phyloP scores from a whole-genome alignment of 2,797 vertebrate genomes.

The Crenuchus spilurus region DNA sequence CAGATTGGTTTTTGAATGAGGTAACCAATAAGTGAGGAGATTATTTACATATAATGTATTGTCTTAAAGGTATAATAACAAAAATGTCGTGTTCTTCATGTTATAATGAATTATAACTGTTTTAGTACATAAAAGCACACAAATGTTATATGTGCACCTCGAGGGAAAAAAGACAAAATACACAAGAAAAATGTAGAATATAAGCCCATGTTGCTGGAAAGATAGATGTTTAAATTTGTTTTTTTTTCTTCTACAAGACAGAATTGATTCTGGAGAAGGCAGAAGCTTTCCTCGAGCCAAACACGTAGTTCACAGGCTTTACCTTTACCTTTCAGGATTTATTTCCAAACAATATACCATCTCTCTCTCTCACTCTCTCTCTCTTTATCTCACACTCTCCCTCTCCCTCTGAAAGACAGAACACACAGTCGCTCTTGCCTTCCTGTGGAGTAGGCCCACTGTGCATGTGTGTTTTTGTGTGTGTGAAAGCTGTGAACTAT shows the following conservation, averaged over 20 bases:
- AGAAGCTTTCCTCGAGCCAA: not conserved
- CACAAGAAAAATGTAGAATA: too few relatives aligned
- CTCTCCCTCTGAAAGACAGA: not conserved
- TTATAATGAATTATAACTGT: too few relatives aligned
- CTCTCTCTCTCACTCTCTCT: not conserved
- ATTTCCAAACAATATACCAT: not conserved
- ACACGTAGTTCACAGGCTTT: not conserved
- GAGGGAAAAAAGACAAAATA: too few relatives aligned
- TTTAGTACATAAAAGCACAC: too few relatives aligned
- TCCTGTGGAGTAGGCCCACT: conserved; percentile 21
- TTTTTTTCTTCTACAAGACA: not conserved
- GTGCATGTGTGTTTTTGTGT: conserved; percentile 32
- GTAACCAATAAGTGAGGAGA: too few relatives aligned
- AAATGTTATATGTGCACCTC: too few relatives aligned
- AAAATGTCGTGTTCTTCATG: too few relatives aligned
- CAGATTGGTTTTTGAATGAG: too few relatives aligned
- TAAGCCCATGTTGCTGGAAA: not conserved
- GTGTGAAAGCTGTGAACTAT: conserved; percentile 45
- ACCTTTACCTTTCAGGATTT: not conserved
- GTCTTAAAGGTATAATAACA: too few relatives aligned
- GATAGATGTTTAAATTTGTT: not conserved
- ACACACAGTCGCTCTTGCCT: conserved; percentile 6
- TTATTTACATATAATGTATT: too few relatives aligned
- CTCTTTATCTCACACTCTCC: too few relatives aligned
- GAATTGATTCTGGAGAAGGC: not conserved